Evolutionary conservation across 2,797 vertebrate species (phyloP).

Genomic region (Micromesistius poutassou): DNA sequence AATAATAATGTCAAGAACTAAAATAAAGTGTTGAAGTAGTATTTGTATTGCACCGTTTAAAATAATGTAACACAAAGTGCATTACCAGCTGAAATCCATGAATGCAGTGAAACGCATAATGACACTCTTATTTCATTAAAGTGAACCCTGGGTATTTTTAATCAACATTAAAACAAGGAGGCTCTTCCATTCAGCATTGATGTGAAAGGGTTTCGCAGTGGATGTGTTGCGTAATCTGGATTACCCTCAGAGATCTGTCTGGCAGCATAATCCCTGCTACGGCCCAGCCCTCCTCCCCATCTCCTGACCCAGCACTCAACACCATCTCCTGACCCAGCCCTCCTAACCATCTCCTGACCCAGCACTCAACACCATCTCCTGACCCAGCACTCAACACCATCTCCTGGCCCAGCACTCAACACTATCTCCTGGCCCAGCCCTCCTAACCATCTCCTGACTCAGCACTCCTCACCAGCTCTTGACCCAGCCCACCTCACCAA

Average conservation of each 20-base stretch:
- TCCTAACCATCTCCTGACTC: too few species aligned
- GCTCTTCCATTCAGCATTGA: background rate
- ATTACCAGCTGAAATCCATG: background rate
- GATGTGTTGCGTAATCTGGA: constrained; percentile 3
- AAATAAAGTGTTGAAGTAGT: background rate
- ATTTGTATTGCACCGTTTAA: background rate
- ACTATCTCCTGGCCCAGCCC: too few species aligned
- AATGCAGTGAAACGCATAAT: background rate
- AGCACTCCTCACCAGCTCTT: too few species aligned
- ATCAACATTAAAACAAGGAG: background rate
- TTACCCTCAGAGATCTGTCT: background rate
- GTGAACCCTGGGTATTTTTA: background rate
- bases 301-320: too few species aligned
- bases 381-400: too few species aligned
- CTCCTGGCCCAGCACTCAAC: too few species aligned
- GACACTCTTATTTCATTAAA: background rate
- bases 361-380: too few species aligned
- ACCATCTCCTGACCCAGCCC: too few species aligned
- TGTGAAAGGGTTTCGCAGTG: background rate
- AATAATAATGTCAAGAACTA: too few species aligned
- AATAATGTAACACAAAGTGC: background rate
- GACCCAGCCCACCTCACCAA: too few species aligned
- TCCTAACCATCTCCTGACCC: too few species aligned
- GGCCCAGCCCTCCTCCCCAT: too few species aligned
- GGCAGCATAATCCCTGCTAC: background rate